phyloP scores from a whole-genome alignment of 2,113 vertebrate species.

The Pipa parva region DNA sequence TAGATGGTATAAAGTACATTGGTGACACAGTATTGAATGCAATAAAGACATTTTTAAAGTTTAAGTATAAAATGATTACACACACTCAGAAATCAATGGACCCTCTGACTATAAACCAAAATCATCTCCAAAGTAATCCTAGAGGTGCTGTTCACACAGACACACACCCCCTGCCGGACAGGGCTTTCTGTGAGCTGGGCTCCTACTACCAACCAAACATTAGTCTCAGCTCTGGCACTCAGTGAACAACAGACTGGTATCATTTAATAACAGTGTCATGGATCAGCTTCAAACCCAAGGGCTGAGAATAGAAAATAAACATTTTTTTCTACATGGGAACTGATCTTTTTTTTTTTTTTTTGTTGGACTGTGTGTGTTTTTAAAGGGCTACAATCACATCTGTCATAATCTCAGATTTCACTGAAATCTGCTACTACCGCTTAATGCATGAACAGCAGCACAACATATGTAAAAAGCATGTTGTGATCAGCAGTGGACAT shows the following conservation, averaged over 20 bases:
- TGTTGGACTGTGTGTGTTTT: no score
- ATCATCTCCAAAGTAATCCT: neutral
- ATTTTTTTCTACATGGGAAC: no score
- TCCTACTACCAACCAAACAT: neutral
- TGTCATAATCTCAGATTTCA: neutral
- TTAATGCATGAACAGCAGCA: neutral
- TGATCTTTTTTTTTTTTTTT: no score
- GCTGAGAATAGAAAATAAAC: no score
- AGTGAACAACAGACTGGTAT: constrained; percentile 31
- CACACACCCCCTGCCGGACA: constrained; percentile 35
- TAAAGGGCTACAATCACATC: neutral
- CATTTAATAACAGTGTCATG: constrained; percentile 15
- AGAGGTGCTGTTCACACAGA: constrained; percentile 2
- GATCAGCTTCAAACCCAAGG: neutral
- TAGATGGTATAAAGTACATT: no score
- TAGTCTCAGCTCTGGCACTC: constrained; percentile 17
- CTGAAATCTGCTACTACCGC: neutral
- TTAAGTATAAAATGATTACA: no score
- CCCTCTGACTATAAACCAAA: no score
- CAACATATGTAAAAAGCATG: neutral
- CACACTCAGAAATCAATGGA: no score
- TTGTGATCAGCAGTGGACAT: neutral
- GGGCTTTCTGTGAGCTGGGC: neutral
- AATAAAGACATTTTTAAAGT: no score
- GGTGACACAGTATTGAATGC: no score